Percentiles rank a stretch among this genome's conserved stretches.
Conservation (phyloP, 2,113 vertebrate genomes). For the Castor canadensis region DNA sequence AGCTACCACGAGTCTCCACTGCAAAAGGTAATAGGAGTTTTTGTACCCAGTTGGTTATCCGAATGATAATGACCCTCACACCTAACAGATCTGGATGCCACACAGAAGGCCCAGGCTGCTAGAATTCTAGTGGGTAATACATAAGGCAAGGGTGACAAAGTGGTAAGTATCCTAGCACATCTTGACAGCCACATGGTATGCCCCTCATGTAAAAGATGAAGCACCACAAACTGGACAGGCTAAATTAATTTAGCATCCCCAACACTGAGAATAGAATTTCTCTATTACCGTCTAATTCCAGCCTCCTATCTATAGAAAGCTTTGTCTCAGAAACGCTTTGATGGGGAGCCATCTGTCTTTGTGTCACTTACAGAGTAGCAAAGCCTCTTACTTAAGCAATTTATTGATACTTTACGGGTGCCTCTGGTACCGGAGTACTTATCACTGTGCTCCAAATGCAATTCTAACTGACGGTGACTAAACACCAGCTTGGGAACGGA, state of each 20-base stretch:
- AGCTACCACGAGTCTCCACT: neutral
- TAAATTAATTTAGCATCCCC: constrained; percentile 86
- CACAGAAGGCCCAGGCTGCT: neutral
- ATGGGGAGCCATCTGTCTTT: constrained; percentile 85
- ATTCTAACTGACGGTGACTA: constrained; percentile 85
- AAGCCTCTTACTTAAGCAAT: constrained; percentile 84
- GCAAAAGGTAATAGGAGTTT: neutral
- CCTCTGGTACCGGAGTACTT: constrained; percentile 85
- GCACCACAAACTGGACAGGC: constrained; percentile 77
- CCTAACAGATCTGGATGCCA: neutral
- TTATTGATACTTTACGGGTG: constrained; percentile 86
- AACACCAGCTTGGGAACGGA: constrained; percentile 78
- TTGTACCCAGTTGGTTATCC: neutral
- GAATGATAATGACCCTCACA: neutral
- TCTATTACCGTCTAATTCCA: constrained; percentile 85
- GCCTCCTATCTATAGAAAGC: constrained; percentile 85
- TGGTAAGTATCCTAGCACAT: constrained; percentile 78
- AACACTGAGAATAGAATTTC: constrained; percentile 81
- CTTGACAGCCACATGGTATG: constrained; percentile 83
- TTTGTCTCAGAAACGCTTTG: constrained; percentile 84
- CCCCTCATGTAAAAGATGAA: constrained; percentile 83
- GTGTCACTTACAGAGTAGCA: constrained; percentile 82
- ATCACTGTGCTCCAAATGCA: constrained; percentile 85
- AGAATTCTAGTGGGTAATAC: constrained; percentile 71
- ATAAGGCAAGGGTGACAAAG: constrained; percentile 56